Evolutionary conservation across 2,888 invertebrate species (phyloP).

Genomic region (Oeneis ivallda): DNA sequence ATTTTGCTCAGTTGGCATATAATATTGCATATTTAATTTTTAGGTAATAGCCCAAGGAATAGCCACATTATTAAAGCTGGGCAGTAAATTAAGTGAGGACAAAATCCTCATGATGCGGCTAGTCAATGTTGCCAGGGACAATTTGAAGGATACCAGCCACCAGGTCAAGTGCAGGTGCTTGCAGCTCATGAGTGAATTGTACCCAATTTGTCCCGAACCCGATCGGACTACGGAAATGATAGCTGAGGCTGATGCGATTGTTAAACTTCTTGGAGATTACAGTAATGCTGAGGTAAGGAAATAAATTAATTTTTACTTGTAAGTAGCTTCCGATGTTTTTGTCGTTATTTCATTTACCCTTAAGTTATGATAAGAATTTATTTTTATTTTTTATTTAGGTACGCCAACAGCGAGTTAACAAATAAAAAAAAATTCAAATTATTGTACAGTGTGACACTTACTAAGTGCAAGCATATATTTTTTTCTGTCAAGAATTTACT

Average conservation of each 20-base stretch:
- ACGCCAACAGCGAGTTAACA: too few relatives aligned
- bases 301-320: neutral
- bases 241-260: conserved; percentile 82
- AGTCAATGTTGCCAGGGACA: conserved; percentile 84
- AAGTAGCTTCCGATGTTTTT: neutral
- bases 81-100: conserved; percentile 82
- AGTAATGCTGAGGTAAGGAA: conserved; percentile 85
- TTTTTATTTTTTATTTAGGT: too few relatives aligned
- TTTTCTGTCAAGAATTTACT: too few relatives aligned
- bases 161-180: conserved; percentile 90
- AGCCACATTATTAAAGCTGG: conserved; percentile 86
- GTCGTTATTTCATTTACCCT: conserved; percentile 21
- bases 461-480: too few relatives aligned
- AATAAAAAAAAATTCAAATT: too few relatives aligned
- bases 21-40: conserved; percentile 23
- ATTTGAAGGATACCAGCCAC: conserved; percentile 88
- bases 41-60: conserved; percentile 88
- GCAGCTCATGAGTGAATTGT: conserved; percentile 88
- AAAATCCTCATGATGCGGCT: conserved; percentile 83
- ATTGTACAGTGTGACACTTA: too few relatives aligned
- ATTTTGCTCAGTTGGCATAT: too few relatives aligned
- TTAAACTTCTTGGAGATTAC: conserved; percentile 91
- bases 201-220: conserved; percentile 81
- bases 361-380: too few relatives aligned
- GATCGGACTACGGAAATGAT: conserved; percentile 72